Evolutionary conservation across 2,797 vertebrate genomes (phyloP), one percentile per base, ranked within the genome.

Genomic region (Schizothorax lantsangensis): DNA sequence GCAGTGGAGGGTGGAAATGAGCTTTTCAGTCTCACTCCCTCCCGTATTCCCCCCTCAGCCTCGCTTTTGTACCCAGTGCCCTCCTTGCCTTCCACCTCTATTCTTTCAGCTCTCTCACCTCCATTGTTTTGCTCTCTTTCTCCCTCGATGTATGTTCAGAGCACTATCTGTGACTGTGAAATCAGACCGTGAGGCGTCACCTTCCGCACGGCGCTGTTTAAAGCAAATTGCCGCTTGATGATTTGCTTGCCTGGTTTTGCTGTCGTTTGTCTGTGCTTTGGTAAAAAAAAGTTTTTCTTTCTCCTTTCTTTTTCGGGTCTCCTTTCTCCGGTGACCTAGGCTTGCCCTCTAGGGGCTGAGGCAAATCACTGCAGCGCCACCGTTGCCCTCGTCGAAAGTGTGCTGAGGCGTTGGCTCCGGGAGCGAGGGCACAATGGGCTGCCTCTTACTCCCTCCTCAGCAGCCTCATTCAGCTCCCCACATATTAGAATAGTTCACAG

Each of bases 1-100:
- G 94, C 87, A 89, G 91, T 91, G 92, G 92, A 95, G 96, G 95
- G 95, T 97, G 96, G 95, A 96, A 97, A 96, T 96, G 91, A 96
- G 95, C 93, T 96, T 96, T 95, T 94, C 94, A 93, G 92, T 88
- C 92, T 92, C 91, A 89, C 93, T 93, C 88, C 90, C 90, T 91
- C 93, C 91, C 85, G 84, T 89, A 87, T 88, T 88, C 86, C 89
- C 89, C 86, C 91, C 80, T 87, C 88, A 90, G 87, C 88, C 84
- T 88, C 4, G 83, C 90, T 89, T 92, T 92, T 93, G 88, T 93
- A 90, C 88, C 90, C 91, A 81, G 84, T 87, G 79, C 80, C 90
- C 88, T 88, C 73, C 86, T 91, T 88, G 81, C 74, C 79, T 84
- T 88, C 82, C 86, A 84, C 84, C 84, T 89, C 88, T 71, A 88